These are phyloP conservation scores for Megalurothrips usitatus DNA, from an alignment of 2,888 invertebrate genomes.

Conservation along the genomic window DNA sequence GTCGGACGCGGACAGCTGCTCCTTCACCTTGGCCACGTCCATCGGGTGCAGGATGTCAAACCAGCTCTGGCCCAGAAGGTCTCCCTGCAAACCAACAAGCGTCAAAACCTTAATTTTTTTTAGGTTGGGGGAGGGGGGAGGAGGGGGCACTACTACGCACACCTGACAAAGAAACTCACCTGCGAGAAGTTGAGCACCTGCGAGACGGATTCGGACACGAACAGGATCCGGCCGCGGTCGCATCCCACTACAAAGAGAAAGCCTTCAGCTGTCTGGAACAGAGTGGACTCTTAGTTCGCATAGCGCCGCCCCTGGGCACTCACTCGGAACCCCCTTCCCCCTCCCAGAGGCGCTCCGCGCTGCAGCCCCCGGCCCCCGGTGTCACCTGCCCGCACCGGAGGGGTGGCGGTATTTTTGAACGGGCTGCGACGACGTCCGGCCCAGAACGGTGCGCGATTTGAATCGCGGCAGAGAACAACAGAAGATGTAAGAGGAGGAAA, in stretches of 20 bases:
- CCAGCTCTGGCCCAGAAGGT: slow-evolving; percentile 85
- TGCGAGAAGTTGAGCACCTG: slow-evolving; percentile 76
- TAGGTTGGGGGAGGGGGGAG: background rate
- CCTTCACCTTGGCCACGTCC: slow-evolving; percentile 91
- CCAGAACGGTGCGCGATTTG: too few species aligned
- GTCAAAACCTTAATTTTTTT: too few species aligned
- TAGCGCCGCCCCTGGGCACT: background rate
- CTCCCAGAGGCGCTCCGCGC: too few species aligned
- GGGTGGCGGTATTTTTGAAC: too few species aligned
- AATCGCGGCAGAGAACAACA: too few species aligned
- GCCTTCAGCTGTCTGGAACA: slow-evolving; percentile 73
- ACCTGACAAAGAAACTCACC: slow-evolving; percentile 53
- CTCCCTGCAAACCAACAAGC: slow-evolving; percentile 55
- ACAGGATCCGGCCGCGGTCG: slow-evolving; percentile 83
- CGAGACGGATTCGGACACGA: slow-evolving; percentile 83
- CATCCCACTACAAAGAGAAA: slow-evolving; percentile 91
- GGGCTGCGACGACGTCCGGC: too few species aligned
- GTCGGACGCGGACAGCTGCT: slow-evolving; percentile 87
- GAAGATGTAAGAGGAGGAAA: too few species aligned
- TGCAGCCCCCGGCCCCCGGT: too few species aligned
- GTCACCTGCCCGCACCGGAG: too few species aligned
- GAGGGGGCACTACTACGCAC: background rate
- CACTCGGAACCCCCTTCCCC: too few species aligned
- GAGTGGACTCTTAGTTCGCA: slow-evolving; percentile 21
- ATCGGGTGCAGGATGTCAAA: slow-evolving; percentile 93